A percentile compares a stretch with the other conserved stretches of the same genome.
Conservation (phyloP, 23 tunicate species). For the Trididemnum miniatum region DNA sequence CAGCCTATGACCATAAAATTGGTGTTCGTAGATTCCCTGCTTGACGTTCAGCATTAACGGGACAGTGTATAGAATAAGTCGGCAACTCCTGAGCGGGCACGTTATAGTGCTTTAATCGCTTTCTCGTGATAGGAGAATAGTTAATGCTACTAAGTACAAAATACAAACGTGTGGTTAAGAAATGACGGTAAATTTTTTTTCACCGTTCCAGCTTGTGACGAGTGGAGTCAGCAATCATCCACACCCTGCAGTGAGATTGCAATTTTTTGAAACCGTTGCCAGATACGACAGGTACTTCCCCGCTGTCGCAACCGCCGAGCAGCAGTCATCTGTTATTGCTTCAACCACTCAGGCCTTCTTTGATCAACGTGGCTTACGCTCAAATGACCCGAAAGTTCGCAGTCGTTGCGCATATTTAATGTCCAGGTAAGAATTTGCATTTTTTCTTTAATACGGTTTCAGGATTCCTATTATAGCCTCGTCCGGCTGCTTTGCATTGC, state of each 20-base stretch:
- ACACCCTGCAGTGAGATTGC: conserved; percentile 79
- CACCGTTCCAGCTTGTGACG: conserved; percentile 49
- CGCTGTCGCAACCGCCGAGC: conserved; percentile 29
- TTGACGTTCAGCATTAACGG: no score
- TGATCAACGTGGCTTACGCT: conserved; percentile 73
- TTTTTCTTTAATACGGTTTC: no score
- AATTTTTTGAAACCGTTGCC: conserved; percentile 90
- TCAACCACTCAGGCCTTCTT: conserved; percentile 68
- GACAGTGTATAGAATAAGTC: no score
- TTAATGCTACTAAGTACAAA: no score
- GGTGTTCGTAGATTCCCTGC: no score
- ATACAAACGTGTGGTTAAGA: no score
- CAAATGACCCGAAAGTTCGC: conserved; percentile 60
- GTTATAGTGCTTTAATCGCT: no score
- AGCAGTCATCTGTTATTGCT: conserved; percentile 45
- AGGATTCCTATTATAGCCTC: no score
- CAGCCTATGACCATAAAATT: no score
- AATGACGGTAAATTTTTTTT: no score
- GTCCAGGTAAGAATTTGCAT: conserved; percentile 51
- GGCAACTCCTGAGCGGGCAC: no score
- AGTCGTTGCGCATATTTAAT: conserved; percentile 91
- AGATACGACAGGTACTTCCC: conserved; percentile 84
- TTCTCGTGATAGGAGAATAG: no score
- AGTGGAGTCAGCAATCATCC: conserved; percentile 85
- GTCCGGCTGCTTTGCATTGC: neutral